A percentile compares a stretch with the other conserved stretches of the same genome.
Conservation (phyloP, 2,113 vertebrate species). For the Pteropus alecto region DNA sequence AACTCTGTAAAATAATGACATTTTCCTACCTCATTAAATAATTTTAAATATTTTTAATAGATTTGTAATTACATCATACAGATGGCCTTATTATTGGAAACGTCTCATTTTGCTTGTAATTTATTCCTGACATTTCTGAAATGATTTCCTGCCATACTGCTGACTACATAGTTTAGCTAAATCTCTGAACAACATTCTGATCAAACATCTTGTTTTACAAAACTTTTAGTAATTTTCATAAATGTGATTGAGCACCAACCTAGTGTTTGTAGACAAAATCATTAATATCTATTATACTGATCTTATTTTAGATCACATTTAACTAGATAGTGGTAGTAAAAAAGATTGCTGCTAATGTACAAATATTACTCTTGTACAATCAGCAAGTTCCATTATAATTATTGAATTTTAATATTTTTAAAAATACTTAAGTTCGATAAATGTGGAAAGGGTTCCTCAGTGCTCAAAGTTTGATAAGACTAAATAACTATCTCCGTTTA, state of each 20-base stretch:
- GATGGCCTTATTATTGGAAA: neutral
- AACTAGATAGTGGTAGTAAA: neutral
- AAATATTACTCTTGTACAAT: neutral
- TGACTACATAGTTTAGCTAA: neutral
- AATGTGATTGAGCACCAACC: neutral
- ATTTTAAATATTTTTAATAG: constrained; percentile 18
- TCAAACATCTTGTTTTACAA: neutral
- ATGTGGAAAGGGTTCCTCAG: neutral
- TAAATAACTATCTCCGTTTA: neutral
- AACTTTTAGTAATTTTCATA: neutral
- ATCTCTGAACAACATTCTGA: neutral
- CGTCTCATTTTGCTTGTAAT: neutral
- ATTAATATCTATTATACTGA: neutral
- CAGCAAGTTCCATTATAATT: neutral
- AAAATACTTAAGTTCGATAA: neutral
- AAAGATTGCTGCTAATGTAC: neutral
- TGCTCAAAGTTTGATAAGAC: neutral
- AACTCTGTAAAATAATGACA: neutral
- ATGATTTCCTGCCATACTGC: neutral
- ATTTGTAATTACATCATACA: neutral
- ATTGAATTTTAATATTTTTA: neutral
- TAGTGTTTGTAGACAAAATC: neutral
- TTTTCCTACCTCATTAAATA: constrained; percentile 12
- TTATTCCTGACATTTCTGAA: neutral
- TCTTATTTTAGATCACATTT: neutral